These are phyloP conservation scores for Notiomystis cincta DNA, from an alignment of 2,113 vertebrate genomes.

Conservation along the genomic window DNA sequence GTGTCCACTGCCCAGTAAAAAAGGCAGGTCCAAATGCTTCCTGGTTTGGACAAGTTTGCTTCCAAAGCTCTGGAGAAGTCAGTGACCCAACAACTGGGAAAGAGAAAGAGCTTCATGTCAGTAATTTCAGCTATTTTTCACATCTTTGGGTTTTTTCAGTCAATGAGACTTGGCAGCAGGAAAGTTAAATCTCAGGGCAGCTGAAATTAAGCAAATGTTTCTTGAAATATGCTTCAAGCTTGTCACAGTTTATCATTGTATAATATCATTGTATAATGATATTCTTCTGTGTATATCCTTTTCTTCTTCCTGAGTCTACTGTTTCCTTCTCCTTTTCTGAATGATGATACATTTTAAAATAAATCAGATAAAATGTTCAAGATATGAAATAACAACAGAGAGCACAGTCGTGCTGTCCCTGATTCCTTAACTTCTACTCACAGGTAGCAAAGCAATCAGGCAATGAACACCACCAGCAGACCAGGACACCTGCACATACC, in stretches of 20 bases:
- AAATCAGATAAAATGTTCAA: not conserved
- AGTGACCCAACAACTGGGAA: not conserved
- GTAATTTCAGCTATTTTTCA: not conserved
- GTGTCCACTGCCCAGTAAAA: not conserved
- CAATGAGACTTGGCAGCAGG: not conserved
- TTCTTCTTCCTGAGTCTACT: not conserved
- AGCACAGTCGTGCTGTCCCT: not conserved
- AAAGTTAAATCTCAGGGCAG: not conserved
- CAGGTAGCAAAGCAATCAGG: not conserved
- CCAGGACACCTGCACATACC: not conserved
- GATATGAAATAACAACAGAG: not conserved
- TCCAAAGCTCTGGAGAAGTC: not conserved
- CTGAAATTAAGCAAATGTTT: not conserved
- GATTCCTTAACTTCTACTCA: not conserved
- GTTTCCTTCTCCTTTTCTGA: not conserved
- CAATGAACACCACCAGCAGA: not conserved
- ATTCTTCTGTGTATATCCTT: not conserved
- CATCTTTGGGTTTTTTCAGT: not conserved
- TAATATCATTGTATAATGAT: not conserved
- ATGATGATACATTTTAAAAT: not conserved
- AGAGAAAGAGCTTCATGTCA: not conserved
- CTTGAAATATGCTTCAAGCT: not conserved
- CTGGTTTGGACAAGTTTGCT: too few species aligned
- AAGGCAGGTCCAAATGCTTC: not conserved
- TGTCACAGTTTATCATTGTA: not conserved